Evolutionary conservation across 1,140 invertebrate species (phyloP).

Genomic region (Cyrtorhinus lividipennis): DNA sequence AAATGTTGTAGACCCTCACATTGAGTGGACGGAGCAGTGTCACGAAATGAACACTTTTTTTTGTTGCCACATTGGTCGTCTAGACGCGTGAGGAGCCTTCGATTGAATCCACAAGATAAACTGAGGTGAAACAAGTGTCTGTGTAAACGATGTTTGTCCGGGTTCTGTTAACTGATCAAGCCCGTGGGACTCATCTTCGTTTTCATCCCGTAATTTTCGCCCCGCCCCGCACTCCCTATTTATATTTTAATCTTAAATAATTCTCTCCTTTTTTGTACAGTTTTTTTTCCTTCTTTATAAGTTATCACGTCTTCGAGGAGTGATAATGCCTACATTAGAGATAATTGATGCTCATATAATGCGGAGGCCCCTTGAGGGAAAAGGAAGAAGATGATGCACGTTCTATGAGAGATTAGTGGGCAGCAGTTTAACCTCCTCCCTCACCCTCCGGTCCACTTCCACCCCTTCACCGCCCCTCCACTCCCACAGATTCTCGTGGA

Average conservation of each 20-base stretch:
- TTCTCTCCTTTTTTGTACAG: neutral
- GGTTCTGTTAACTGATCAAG: neutral
- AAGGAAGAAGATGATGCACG: neutral
- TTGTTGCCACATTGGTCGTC: no score
- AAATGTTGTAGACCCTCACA: no score
- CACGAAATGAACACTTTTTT: no score
- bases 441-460: neutral
- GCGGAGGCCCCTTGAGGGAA: neutral
- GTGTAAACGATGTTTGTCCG: neutral
- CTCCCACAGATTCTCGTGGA: no score
- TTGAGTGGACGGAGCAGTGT: no score
- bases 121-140: no score
- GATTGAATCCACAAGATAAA: no score
- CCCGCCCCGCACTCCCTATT: no score
- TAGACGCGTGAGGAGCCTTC: no score
- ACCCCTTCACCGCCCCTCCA: no score
- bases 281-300: neutral
- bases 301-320: neutral
- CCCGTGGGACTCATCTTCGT: neutral
- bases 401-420: neutral
- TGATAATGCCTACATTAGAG: neutral
- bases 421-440: neutral
- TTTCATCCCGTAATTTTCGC: no score
- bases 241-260: no score
- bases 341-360: neutral